Percentiles rank a stretch among this genome's conserved stretches.
Conservation (phyloP, 2,113 vertebrate species). For the Calyptomena viridis region DNA sequence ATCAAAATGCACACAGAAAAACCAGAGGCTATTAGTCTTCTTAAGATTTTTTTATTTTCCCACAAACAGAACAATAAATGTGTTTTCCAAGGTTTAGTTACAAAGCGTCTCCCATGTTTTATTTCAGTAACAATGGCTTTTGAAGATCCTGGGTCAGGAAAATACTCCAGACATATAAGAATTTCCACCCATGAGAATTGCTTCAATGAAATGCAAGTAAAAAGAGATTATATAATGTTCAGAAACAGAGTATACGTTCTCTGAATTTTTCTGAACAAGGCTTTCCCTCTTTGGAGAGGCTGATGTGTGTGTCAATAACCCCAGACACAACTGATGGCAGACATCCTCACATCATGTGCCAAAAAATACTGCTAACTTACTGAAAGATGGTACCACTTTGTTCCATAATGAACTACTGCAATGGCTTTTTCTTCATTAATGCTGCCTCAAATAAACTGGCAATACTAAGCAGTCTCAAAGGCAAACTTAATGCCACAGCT, state of each 20-base stretch:
- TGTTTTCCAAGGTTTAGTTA: not conserved
- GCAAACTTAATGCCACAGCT: not conserved
- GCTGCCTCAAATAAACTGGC: not conserved
- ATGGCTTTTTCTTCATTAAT: not conserved
- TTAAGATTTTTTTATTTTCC: not conserved
- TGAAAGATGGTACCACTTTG: not conserved
- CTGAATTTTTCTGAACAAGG: not conserved
- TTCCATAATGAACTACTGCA: not conserved
- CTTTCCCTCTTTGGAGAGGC: not conserved
- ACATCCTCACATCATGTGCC: not conserved
- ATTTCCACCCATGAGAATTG: not conserved
- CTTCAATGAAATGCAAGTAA: not conserved
- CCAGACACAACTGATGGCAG: not conserved
- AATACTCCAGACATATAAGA: not conserved
- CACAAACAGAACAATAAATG: not conserved
- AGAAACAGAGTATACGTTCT: not conserved
- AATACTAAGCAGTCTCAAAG: not conserved
- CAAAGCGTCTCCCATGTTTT: not conserved
- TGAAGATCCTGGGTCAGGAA: not conserved
- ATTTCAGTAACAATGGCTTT: not conserved
- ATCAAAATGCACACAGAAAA: not conserved
- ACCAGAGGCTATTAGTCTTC: not conserved
- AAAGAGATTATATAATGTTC: not conserved
- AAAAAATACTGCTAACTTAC: not conserved
- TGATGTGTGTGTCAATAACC: not conserved